Conservation (phyloP, 2,113 vertebrate genomes). For the Callithrix jacchus region DNA sequence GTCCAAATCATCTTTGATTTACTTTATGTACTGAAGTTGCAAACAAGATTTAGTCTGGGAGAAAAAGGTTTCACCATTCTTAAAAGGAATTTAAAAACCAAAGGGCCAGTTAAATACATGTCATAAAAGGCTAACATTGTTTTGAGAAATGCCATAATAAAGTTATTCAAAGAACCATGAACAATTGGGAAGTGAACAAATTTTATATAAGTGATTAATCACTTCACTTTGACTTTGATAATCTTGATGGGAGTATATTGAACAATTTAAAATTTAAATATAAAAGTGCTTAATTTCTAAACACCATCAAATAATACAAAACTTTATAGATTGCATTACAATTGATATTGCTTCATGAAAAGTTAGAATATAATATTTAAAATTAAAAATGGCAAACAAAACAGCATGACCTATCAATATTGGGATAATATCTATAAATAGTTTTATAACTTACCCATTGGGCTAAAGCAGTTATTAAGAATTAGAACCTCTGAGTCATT, state of each 20-base stretch:
- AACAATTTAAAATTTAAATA: background rate
- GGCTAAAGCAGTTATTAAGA: slow-evolving; percentile 27
- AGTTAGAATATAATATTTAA: background rate
- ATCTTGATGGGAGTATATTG: background rate
- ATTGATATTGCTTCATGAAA: background rate
- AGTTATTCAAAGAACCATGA: background rate
- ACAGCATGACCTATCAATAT: background rate
- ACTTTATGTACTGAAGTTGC: background rate
- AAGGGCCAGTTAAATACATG: background rate
- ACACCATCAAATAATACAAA: background rate
- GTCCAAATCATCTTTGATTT: background rate
- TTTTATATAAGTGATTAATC: background rate
- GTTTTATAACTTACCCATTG: background rate
- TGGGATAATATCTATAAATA: background rate
- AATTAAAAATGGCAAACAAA: slow-evolving; percentile 28
- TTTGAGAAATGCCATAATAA: background rate
- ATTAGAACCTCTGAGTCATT: slow-evolving; percentile 6
- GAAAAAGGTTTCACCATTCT: background rate
- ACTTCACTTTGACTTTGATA: slow-evolving; percentile 33
- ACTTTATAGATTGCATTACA: background rate
- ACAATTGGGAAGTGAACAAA: background rate
- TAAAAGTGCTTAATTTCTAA: slow-evolving; percentile 26
- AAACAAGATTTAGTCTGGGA: background rate
- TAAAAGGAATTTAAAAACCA: background rate
- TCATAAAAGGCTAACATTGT: background rate